phyloP scores from a whole-genome alignment of 1,140 invertebrate species.

The Magallana gigas region DNA sequence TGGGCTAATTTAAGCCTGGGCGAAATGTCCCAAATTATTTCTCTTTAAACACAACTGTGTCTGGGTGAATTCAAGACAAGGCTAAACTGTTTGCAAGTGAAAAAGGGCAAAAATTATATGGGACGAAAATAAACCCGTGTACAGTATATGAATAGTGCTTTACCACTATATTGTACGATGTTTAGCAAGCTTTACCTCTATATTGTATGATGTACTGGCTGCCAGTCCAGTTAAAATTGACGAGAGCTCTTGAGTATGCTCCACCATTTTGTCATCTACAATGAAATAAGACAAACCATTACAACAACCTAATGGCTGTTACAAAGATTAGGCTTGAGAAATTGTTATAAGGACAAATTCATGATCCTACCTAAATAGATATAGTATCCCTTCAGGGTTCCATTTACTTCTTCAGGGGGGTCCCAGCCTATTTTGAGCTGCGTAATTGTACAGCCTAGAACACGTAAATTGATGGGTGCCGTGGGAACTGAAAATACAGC shows the following conservation, averaged over 20 bases:
- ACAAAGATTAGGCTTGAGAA: too few species aligned
- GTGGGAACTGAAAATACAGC: slow-evolving; percentile 65
- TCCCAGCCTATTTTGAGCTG: slow-evolving; percentile 78
- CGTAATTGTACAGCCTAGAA: slow-evolving; percentile 74
- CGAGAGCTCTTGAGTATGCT: slow-evolving; percentile 72
- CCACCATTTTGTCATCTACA: slow-evolving; percentile 66
- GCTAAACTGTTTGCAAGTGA: too few species aligned
- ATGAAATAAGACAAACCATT: background rate
- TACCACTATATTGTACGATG: too few species aligned
- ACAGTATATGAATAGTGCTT: too few species aligned
- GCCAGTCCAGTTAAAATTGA: slow-evolving; percentile 74
- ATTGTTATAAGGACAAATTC: too few species aligned
- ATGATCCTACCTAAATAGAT: slow-evolving; percentile 71
- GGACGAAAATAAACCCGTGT: too few species aligned
- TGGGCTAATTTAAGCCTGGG: too few species aligned
- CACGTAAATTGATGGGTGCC: slow-evolving; percentile 69
- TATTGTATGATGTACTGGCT: slow-evolving; percentile 75
- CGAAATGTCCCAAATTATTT: too few species aligned
- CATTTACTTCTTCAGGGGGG: slow-evolving; percentile 71
- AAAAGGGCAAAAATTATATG: too few species aligned
- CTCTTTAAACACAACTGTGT: too few species aligned
- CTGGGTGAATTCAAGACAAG: too few species aligned
- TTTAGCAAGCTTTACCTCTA: slow-evolving; percentile 62
- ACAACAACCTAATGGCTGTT: background rate
- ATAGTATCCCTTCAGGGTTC: slow-evolving; percentile 74